Base-by-base conservation (phyloP, 1,140 invertebrate species). In the Leptopilina clavipes region DNA sequence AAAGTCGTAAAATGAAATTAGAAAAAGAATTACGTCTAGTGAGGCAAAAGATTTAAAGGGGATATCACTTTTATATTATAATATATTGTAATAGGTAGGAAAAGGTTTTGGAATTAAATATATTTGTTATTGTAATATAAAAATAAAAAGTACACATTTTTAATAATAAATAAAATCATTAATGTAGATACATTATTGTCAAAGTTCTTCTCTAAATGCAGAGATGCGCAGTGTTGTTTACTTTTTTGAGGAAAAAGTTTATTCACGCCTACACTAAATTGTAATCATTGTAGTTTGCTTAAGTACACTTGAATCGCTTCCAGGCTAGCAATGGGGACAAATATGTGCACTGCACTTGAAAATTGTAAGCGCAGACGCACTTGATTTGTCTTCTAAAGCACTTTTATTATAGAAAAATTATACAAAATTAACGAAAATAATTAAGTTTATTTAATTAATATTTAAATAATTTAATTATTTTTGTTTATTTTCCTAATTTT, bases 241-340 rank as follows among this genome's bases (percentile, higher is more conserved):
- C n/a, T n/a, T 59, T 59, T 48, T 59, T 25, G 11, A 25, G 19
- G 3, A 10, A 22, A 14, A 8, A 19, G 56, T 25, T 59, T 25
- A 19, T 59, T 59, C 10, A 25, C 56, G 22, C 11, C 22, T 25
- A 59, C 19, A 19, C 14, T 25, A 59, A 59, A 59, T 14, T 25
- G 22, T 31, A 59, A 59, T 59, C 56, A 59, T 59, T 59, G 56
- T 59, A 31, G 56, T n/a, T 59, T 25, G 56, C 10, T 25, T 59
- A 59, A 25, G 56, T 59, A 11, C 19, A 14, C 56, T 59, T 59
- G 56, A 59, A 59, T 25, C 10, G 19, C 22, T 59, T 59, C 45
- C 74, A 73, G 79, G 77, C 75, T 77, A 72, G 75, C 77, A 80
- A 83, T 82, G 82, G 74, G 70, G 31, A 82, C 56, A 59, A 79